Base-by-base conservation (phyloP, 2,113 vertebrate genomes). In the Catharus fuscescens region DNA sequence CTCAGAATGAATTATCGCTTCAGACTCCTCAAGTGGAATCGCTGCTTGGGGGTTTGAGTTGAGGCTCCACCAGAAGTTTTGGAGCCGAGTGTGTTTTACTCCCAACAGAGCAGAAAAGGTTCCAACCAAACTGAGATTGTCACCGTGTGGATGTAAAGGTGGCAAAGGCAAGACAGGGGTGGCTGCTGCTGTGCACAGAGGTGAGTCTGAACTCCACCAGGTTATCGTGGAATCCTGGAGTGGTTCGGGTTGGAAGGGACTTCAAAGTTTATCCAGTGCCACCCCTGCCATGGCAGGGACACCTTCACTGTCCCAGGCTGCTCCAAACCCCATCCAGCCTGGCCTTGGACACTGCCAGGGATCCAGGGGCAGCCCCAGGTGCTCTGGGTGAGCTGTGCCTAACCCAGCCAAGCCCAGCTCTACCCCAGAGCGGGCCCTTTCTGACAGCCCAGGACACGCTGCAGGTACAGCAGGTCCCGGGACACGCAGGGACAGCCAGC, bases 251-350 rank as follows among this genome's bases (percentile, higher is more conserved):
- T 0, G 20, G 54, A 34, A 57, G 4, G 25, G 20, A 48, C 34
- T 25, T 76, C 2, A 40, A 31, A 76, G 1, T 7, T 0, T 54
- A 26, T 6, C 70, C 19, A 0, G 1, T 25, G 0, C 45, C 60
- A 80, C 15, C 15, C 36, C 40, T 62, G 28, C 40, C 85, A 48
- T 4, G 38, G 69, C 24, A 82, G n/a, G 70, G 40, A 48, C 69
- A 61, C 20, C 62, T 61, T 0, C 78, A 34, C 47, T 6, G 1
- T 6, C 62, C 54, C 70, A 48, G 47, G 29, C 0, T 21, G 52
- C 77, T 66, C 77, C 69, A 3, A 56, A 2, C 17, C 14, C 66
- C 0, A 1, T 53, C 69, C 69, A 76, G 1, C 54, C 54, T 9
- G 70, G 38, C n/a, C 47, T 42, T 18, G 54, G 71, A 0, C 79